phyloP scores from a whole-genome alignment of 2,888 invertebrate species.

The Machimus atricapillus region DNA sequence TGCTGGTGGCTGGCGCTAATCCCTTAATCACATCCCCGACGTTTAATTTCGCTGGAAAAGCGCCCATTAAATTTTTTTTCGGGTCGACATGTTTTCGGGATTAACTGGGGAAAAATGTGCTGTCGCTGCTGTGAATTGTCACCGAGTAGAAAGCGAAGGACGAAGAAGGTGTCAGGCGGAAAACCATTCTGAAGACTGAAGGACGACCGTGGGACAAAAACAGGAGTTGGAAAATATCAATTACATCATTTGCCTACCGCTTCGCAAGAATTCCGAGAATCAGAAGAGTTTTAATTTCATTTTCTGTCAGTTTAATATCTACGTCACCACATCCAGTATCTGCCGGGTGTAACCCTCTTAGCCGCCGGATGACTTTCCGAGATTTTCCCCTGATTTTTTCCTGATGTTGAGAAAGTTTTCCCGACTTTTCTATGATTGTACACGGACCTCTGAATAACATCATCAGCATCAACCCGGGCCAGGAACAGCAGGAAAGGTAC shows the following conservation, averaged over 20 bases:
- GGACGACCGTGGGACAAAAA: neutral
- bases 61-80: slow-evolving; percentile 38
- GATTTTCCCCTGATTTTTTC: neutral
- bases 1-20: slow-evolving; percentile 13
- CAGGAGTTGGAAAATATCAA: neutral
- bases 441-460: slow-evolving; percentile 32
- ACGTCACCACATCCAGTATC: slow-evolving; percentile 30
- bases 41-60: slow-evolving; percentile 38
- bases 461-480: neutral
- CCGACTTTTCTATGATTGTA: slow-evolving; percentile 13
- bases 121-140: slow-evolving; percentile 28
- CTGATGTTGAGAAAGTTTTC: slow-evolving; percentile 23
- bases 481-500: neutral
- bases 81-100: slow-evolving; percentile 38
- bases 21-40: slow-evolving; percentile 40
- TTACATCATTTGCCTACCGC: slow-evolving; percentile 33
- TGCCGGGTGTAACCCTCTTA: neutral
- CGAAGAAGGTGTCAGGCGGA: neutral
- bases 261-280: slow-evolving; percentile 1
- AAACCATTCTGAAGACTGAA: neutral
- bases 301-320: slow-evolving; percentile 32
- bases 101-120: slow-evolving; percentile 37
- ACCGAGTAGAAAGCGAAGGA: neutral
- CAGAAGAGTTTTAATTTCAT: slow-evolving; percentile 33
- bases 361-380: neutral